Evolutionary conservation across 2,113 vertebrate species (phyloP).

Genomic region (Pteronura brasiliensis): DNA sequence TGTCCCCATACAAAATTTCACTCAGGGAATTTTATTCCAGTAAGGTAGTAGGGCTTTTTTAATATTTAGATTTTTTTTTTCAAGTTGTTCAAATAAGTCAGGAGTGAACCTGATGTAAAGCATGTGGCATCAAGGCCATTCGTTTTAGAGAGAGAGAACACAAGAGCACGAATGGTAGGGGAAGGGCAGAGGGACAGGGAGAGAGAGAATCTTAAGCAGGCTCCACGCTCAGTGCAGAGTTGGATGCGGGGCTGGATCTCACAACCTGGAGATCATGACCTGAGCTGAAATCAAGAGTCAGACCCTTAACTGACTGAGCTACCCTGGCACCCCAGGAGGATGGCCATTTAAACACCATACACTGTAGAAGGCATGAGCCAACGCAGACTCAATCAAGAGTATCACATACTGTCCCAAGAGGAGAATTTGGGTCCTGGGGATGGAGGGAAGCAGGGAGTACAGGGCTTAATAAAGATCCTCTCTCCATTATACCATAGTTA

Average conservation of each 20-base stretch:
- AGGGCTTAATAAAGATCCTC: neutral
- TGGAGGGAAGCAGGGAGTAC: no score
- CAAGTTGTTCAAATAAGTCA: neutral
- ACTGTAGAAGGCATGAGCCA: neutral
- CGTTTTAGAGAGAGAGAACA: neutral
- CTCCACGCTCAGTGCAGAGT: neutral
- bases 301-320: neutral
- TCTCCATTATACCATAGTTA: neutral
- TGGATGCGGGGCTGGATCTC: neutral
- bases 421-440: neutral
- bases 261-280: neutral
- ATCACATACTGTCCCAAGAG: neutral
- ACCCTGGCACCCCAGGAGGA: neutral
- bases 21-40: neutral
- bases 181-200: neutral
- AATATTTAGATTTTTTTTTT: neutral
- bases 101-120: neutral
- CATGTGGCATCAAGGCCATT: neutral
- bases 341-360: neutral
- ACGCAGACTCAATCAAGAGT: neutral
- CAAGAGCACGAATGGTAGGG: neutral
- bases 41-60: neutral
- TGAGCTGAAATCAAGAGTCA: neutral
- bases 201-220: neutral
- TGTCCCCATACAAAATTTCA: neutral